phyloP scores from a whole-genome alignment of 2,888 invertebrate genomes.

The Cheilosia vulpina region DNA sequence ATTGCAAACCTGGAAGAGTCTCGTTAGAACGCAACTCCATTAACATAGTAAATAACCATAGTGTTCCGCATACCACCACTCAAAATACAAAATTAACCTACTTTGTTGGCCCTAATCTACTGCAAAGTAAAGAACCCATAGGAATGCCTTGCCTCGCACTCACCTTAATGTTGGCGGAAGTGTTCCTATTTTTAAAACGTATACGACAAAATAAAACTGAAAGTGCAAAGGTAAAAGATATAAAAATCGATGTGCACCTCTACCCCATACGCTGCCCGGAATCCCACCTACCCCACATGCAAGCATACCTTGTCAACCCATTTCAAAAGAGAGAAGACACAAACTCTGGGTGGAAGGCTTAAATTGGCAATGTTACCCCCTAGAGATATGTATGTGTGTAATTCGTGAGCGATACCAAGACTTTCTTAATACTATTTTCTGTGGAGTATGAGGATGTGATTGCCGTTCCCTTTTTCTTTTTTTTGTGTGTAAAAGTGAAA shows the following conservation, averaged over 20 bases:
- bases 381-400: slow-evolving; percentile 37
- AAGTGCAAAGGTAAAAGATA: slow-evolving; percentile 63
- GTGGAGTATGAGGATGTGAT: slow-evolving; percentile 22
- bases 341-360: slow-evolving; percentile 35
- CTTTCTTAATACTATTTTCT: background rate
- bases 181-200: slow-evolving; percentile 70
- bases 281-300: background rate
- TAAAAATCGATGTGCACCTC: slow-evolving; percentile 43
- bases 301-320: slow-evolving; percentile 24
- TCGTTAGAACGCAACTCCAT: slow-evolving; percentile 6
- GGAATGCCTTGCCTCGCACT: slow-evolving; percentile 31
- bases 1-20: slow-evolving; percentile 13
- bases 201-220: slow-evolving; percentile 10
- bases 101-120: slow-evolving; percentile 40
- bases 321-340: slow-evolving; percentile 21
- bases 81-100: slow-evolving; percentile 41
- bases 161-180: slow-evolving; percentile 55
- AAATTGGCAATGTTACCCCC: slow-evolving; percentile 30
- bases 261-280: background rate
- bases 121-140: slow-evolving; percentile 51
- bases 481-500: slow-evolving; percentile 11
- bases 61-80: slow-evolving; percentile 23
- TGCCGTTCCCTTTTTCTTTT: slow-evolving; percentile 2
- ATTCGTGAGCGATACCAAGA: slow-evolving; percentile 14
- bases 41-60: slow-evolving; percentile 11